A percentile compares a stretch with the other conserved stretches of the same genome.
Conservation (phyloP, 2,888 invertebrate genomes). For the Mythimna ferrago region DNA sequence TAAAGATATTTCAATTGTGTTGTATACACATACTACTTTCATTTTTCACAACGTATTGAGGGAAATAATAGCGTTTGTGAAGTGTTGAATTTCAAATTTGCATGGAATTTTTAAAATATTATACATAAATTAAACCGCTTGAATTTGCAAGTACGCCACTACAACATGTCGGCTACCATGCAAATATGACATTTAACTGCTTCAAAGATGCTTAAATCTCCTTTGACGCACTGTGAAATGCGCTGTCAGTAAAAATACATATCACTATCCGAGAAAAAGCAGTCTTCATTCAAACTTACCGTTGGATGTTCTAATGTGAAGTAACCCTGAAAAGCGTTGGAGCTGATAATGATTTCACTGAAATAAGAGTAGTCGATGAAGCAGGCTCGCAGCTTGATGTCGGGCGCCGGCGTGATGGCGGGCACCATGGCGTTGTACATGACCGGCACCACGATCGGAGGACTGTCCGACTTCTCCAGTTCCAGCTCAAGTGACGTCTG, state of each 20-base stretch:
- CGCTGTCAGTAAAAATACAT: not conserved
- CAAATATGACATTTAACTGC: not conserved
- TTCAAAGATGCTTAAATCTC: not conserved
- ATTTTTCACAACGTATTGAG: no score
- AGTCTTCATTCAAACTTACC: constrained; percentile 16
- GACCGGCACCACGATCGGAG: constrained; percentile 89
- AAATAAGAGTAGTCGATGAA: constrained; percentile 91
- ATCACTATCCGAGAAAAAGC: not conserved
- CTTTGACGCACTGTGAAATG: not conserved
- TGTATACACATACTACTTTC: no score
- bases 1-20: no score
- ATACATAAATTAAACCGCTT: no score
- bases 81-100: no score
- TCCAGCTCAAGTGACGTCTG: constrained; percentile 87
- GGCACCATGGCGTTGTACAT: constrained; percentile 89
- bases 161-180: not conserved
- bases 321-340: constrained; percentile 85
- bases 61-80: no score
- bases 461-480: constrained; percentile 90
- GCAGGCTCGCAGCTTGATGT: constrained; percentile 90
- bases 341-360: constrained; percentile 84
- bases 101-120: no score
- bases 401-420: constrained; percentile 83
- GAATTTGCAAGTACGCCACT: no score
- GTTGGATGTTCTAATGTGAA: constrained; percentile 67